A percentile compares a stretch with the other conserved stretches of the same genome.
phyloP scores from a whole-genome alignment of 2,888 invertebrate genomes.

The Sinotaia quadrata region DNA sequence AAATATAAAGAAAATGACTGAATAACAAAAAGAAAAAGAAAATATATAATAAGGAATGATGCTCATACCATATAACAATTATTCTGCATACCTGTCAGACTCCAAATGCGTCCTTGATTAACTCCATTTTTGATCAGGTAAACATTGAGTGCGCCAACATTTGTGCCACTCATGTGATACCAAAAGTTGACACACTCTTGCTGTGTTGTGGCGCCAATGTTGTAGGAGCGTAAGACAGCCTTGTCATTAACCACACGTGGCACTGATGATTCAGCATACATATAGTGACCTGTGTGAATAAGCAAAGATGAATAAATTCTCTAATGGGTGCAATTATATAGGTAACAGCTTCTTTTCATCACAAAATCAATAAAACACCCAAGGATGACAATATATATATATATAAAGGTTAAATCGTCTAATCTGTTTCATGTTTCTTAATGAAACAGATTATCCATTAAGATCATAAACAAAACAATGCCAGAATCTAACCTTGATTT shows the following conservation, averaged over 20 bases:
- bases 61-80: too few relatives aligned
- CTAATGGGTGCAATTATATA: not conserved
- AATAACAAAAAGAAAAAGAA: too few relatives aligned
- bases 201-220: constrained; percentile 1
- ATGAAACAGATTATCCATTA: too few relatives aligned
- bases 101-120: constrained; percentile 16
- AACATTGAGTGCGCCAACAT: constrained; percentile 53
- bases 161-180: constrained; percentile 65
- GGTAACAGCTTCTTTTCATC: too few relatives aligned
- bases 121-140: constrained; percentile 39
- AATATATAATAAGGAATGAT: too few relatives aligned
- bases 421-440: too few relatives aligned
- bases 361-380: too few relatives aligned
- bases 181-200: constrained; percentile 73
- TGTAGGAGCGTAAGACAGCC: constrained; percentile 53
- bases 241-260: constrained; percentile 42
- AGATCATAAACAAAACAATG: not conserved
- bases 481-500: constrained; percentile 35
- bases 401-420: too few relatives aligned
- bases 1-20: too few relatives aligned
- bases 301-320: not conserved
- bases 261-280: constrained; percentile 59
- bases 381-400: too few relatives aligned
- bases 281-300: constrained; percentile 53
- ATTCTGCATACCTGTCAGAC: constrained; percentile 11